Evolutionary conservation across 1,140 invertebrate genomes (phyloP), one percentile per base, ranked within the genome.

Genomic region (Colletes gigas): DNA sequence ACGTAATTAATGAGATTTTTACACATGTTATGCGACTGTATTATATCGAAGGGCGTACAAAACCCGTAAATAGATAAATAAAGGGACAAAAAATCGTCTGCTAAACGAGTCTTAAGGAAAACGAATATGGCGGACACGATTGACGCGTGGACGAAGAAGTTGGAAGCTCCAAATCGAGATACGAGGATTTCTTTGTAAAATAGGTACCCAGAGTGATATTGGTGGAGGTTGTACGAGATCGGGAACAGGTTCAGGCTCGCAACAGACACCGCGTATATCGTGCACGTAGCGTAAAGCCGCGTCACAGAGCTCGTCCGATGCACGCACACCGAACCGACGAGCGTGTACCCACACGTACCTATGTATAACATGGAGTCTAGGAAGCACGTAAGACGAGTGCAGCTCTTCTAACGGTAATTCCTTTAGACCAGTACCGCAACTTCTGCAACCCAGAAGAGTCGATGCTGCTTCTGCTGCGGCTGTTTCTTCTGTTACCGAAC

Each of bases 351-450:
- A 30, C 12, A 66, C n/a, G 12, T 15, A 65, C 54, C 55, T 83
- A 80, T 83, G 83, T 86, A 67, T 76, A 79, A 81, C 81, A 87
- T 74, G 74, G 86, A 89, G 87, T 85, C 90, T 90, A 91, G 89
- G 90, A 91, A 90, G 86, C 84, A 85, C 88, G 88, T 86, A 88
- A 88, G 89, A 89, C 89, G 89, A 91, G 89, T 90, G 91, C 88
- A 91, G 85, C 91, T 92, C 90, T 89, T 86, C 85, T 92, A 93
- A 93, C 91, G 91, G 92, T 93, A 93, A 92, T 92, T 91, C 85
- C 89, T 90, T 91, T 90, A 90, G 91, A 91, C 90, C 88, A 90
- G 91, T 93, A 93, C 92, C 92, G 92, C 91, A 92, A 92, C 86
- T 88, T 83, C 85, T 85, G 84, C 76, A 82, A 60, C 70, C 78